Percentiles rank a stretch among this genome's conserved stretches.
Evolutionary conservation across 2,888 invertebrate genomes (phyloP).

Genomic region (Yponomeuta malinellus): DNA sequence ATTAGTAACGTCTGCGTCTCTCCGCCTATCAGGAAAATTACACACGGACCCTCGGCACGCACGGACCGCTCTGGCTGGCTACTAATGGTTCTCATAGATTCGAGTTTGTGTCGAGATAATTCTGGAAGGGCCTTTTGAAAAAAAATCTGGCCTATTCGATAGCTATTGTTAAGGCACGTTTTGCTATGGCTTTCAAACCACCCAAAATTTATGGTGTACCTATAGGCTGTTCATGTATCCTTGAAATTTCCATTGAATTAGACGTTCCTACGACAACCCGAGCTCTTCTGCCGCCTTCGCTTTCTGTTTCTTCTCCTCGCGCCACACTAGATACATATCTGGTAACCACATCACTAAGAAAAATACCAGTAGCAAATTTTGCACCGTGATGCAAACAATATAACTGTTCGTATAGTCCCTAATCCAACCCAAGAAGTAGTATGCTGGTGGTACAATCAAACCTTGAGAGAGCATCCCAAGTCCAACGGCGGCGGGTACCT

Average conservation of each 20-base stretch:
- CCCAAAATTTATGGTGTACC: no score
- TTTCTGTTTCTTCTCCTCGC: constrained; percentile 45
- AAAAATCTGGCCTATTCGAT: no score
- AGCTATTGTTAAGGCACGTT: no score
- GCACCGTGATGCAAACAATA: constrained; percentile 77
- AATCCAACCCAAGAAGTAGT: constrained; percentile 79
- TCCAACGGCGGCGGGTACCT: constrained; percentile 82
- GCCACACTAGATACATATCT: constrained; percentile 65
- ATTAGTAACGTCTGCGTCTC: no score
- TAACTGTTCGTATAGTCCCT: constrained; percentile 80
- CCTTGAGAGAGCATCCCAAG: constrained; percentile 84
- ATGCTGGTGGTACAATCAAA: constrained; percentile 78
- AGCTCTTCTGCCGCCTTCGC: constrained; percentile 35
- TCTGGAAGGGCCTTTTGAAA: no score
- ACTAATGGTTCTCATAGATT: no score
- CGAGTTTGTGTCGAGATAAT: no score
- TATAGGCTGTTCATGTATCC: no score
- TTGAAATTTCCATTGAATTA: not conserved
- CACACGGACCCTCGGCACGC: no score
- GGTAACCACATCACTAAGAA: constrained; percentile 76
- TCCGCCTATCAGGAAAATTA: no score
- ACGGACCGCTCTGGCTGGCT: no score
- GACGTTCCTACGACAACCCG: constrained; percentile 31
- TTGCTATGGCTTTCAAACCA: no score
- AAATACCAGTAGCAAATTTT: constrained; percentile 72